Conservation (phyloP, 2,888 invertebrate species). For the Copidosoma aretas region DNA sequence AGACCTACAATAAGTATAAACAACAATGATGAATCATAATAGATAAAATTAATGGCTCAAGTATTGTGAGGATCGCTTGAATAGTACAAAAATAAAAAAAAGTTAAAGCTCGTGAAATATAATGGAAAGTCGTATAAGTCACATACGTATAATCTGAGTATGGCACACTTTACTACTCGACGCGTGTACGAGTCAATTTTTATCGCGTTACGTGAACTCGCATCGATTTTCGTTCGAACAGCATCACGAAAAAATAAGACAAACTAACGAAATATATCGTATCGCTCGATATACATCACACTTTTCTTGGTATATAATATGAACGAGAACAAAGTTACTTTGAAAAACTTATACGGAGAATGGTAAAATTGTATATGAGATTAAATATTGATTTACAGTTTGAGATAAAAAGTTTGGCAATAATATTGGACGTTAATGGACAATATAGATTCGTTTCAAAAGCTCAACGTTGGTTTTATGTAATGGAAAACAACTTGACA, state of each 20-base stretch:
- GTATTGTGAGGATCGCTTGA: constrained; percentile 7
- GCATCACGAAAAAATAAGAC: background rate
- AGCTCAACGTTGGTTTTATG: background rate
- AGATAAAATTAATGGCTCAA: constrained; percentile 1
- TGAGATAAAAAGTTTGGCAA: background rate
- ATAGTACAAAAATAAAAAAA: constrained; percentile 19
- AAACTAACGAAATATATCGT: background rate
- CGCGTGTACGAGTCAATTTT: constrained; percentile 20
- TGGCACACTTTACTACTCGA: constrained; percentile 26
- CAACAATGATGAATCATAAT: background rate
- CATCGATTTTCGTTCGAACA: constrained; percentile 13
- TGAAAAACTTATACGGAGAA: background rate
- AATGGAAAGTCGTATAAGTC: constrained; percentile 35
- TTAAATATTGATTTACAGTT: background rate
- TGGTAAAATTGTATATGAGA: background rate
- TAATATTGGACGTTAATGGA: background rate
- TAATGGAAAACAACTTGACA: background rate
- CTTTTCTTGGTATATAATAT: background rate
- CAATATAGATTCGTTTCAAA: background rate
- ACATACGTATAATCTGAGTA: background rate
- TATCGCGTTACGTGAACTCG: constrained; percentile 27
- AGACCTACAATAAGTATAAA: background rate
- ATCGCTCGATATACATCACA: background rate
- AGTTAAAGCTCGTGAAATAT: constrained; percentile 34
- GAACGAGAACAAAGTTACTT: background rate